Conservation (phyloP, 2,113 vertebrate species). For the Pterocles orientalis region DNA sequence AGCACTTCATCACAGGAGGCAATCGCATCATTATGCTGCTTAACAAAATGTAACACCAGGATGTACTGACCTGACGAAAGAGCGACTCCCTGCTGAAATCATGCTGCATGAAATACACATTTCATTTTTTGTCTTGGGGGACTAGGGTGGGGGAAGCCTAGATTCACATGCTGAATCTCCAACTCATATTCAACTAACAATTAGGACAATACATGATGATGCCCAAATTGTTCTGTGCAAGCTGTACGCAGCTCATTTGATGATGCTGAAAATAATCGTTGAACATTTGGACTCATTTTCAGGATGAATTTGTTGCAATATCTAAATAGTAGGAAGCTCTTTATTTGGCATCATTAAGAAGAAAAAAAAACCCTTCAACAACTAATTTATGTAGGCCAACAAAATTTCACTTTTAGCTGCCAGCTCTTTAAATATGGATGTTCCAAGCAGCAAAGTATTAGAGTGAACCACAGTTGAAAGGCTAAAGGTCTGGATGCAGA, state of each 20-base stretch:
- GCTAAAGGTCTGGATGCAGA: not conserved
- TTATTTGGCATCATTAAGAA: not conserved
- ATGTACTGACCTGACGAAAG: constrained; percentile 26
- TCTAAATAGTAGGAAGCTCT: not conserved
- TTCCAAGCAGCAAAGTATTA: not conserved
- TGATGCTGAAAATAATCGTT: not conserved
- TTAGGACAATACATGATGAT: not conserved
- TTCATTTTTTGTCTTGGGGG: not conserved
- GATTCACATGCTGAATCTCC: not conserved
- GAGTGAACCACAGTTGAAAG: not conserved
- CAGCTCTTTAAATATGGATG: not conserved
- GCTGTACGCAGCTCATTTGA: not conserved
- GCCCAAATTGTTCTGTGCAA: not conserved
- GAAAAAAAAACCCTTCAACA: not conserved
- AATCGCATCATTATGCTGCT: not conserved
- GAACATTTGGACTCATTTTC: constrained; percentile 8
- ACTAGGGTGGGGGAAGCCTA: not conserved
- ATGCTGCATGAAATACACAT: not conserved
- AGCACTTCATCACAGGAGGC: not conserved
- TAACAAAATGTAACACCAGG: constrained; percentile 5
- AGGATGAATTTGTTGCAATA: not conserved
- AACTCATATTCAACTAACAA: not conserved
- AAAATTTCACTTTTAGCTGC: not conserved
- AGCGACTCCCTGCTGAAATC: not conserved
- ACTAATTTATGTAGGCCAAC: not conserved